A percentile compares a stretch with the other conserved stretches of the same genome.
Conservation (phyloP, 2,797 vertebrate genomes). For the Coranthus polyacanthus region DNA sequence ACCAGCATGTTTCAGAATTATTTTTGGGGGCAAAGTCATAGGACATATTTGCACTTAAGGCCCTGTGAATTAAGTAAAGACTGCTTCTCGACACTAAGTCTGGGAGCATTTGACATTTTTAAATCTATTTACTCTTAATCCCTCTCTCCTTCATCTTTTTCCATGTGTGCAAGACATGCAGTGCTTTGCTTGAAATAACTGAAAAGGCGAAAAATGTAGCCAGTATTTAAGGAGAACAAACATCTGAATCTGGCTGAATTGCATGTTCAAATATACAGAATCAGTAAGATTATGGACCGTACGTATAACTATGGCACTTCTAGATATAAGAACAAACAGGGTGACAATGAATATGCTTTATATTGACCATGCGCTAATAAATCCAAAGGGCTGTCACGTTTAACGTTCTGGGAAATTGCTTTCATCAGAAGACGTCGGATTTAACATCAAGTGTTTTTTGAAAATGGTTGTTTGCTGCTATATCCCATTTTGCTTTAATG, state of each 20-base stretch:
- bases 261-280: conserved; percentile 2
- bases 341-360: not conserved
- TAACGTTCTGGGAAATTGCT: conserved; percentile 17
- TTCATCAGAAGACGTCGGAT: conserved; percentile 3
- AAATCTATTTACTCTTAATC: conserved; percentile 31
- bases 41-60: conserved; percentile 5
- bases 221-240: not conserved
- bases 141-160: not conserved
- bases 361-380: no score
- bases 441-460: conserved; percentile 3
- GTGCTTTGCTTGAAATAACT: no score
- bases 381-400: conserved; percentile 3
- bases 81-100: conserved; percentile 1
- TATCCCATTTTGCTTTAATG: conserved; percentile 45
- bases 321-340: not conserved
- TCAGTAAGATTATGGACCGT: no score
- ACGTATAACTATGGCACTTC: no score
- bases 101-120: conserved; percentile 30
- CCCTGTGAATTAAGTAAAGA: conserved; percentile 10
- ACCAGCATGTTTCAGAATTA: not conserved
- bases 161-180: not conserved
- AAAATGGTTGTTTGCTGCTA: no score
- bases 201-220: conserved; percentile 19
- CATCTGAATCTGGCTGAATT: not conserved
- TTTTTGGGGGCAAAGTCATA: not conserved